These are phyloP conservation scores for Oligia strigilis DNA, from an alignment of 2,888 invertebrate genomes.

Conservation along the genomic window DNA sequence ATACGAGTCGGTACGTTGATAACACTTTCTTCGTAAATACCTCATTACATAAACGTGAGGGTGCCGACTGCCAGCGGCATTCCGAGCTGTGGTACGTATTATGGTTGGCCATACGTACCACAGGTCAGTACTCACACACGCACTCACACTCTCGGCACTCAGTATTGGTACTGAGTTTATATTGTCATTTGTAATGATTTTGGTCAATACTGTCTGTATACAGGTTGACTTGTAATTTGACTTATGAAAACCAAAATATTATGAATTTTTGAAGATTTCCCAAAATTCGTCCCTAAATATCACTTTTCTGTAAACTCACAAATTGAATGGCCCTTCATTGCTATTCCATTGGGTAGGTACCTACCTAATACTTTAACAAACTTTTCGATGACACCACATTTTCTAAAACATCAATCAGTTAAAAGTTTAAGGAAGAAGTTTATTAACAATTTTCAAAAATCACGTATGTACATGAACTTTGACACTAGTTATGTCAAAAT, in stretches of 20 bases:
- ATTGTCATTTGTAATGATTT: background rate
- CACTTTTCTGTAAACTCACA: background rate
- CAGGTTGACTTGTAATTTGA: background rate
- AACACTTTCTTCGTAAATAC: conserved; percentile 62
- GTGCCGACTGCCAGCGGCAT: conserved; percentile 35
- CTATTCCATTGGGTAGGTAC: too few relatives aligned
- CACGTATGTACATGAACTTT: too few relatives aligned
- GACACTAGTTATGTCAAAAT: too few relatives aligned
- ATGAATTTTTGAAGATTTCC: background rate
- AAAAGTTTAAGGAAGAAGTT: too few relatives aligned
- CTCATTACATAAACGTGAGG: conserved; percentile 59
- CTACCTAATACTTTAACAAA: too few relatives aligned
- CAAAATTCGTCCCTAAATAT: background rate
- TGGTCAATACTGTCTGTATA: background rate
- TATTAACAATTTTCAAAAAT: too few relatives aligned
- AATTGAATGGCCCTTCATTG: background rate
- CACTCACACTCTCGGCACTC: too few relatives aligned
- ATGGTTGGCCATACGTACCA: conserved; percentile 10
- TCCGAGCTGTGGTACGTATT: conserved; percentile 17
- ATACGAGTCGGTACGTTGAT: conserved; percentile 44
- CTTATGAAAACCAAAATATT: background rate
- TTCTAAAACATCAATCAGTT: too few relatives aligned
- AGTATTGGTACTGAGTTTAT: conserved; percentile 23
- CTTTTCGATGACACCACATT: too few relatives aligned
- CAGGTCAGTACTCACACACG: too few relatives aligned